Evolutionary conservation across 2,888 invertebrate genomes (phyloP), one percentile per base, ranked within the genome.

Genomic region (Drosophila demipolita): DNA sequence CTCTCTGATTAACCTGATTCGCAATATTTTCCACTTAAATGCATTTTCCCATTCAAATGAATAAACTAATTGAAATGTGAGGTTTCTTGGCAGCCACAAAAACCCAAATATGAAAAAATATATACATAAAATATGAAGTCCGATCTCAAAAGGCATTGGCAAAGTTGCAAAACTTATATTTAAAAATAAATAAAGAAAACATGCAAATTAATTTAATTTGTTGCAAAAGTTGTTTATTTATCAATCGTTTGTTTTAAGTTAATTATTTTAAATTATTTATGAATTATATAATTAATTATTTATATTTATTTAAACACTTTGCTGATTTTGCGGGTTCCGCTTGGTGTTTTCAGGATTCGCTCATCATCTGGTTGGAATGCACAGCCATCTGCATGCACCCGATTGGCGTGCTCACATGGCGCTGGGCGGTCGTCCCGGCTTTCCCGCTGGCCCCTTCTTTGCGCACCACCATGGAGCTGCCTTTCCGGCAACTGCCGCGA

Each of bases 281-380:
- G 5, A 3, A 26, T 26, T 26, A 26, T 29, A 36, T 36, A 5
- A 29, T 36, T 3, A 9, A 36, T 36, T 36, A 36, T 36, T 36
- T 12, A 49, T 32, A 32, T 12, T 12, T n/a, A 5, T 20, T n/a
- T 17, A 5, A 9, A 6, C 6, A 7, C 7, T 50, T 54, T 3
- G 11, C 45, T 45, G n/a, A 58, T 33, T 23, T 17, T 17, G 40
- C n/a, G 33, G 20, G 33, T 4, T 48, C 23, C 2, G 1, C 33
- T 0, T 42, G 8, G 11, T 48, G n/a, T 55, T 76, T 74, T 5
- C 66, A 96, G 96, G 96, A 78, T 96, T 96, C 88, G 96, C 96
- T 0, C 96, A 96, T 89, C 96, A 96, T 91, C 91, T 96, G 75
- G 96, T 96, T 9, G 96, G 96, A 4, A 93, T 96, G 78, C 96